These are phyloP conservation scores for Anthopleura xanthogrammica DNA, from an alignment of 92 coral and sea anemone species.

Conservation along the genomic window DNA sequence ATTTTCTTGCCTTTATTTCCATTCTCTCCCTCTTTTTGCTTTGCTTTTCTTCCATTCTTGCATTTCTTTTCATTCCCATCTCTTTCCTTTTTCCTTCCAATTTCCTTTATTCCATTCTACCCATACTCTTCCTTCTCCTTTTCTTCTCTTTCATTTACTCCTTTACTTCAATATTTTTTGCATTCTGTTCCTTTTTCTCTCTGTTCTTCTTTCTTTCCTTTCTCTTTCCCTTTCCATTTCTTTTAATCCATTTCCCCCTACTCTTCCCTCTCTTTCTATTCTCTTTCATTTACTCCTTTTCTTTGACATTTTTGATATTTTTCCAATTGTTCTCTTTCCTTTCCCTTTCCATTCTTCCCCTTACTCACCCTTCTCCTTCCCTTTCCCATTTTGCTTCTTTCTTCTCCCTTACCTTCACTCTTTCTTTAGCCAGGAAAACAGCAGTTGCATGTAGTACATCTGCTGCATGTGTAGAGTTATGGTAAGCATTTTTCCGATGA, in stretches of 20 bases:
- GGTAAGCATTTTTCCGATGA: slow-evolving; percentile 91
- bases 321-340: no score
- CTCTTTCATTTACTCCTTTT: no score
- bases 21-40: not conserved
- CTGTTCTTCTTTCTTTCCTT: not conserved
- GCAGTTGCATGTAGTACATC: slow-evolving; percentile 99
- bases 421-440: slow-evolving; percentile 87
- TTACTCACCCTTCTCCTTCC: not conserved
- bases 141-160: no score
- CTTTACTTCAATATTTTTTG: no score
- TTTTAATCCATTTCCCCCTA: no score
- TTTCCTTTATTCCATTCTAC: no score
- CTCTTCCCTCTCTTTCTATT: no score
- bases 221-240: not conserved
- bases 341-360: no score
- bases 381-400: not conserved
- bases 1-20: not conserved
- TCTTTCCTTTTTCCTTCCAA: rapidly evolving
- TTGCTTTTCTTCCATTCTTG: no score
- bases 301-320: no score
- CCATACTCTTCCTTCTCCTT: no score
- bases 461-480: slow-evolving; percentile 98
- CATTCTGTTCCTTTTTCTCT: not conserved
- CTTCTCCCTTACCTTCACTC: slow-evolving; percentile 74
- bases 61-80: no score